Percentiles rank a stretch among this genome's conserved stretches.
These are phyloP conservation scores for Stenopsyche tienmushanensis DNA, from an alignment of 1,140 invertebrate species.

Conservation along the genomic window DNA sequence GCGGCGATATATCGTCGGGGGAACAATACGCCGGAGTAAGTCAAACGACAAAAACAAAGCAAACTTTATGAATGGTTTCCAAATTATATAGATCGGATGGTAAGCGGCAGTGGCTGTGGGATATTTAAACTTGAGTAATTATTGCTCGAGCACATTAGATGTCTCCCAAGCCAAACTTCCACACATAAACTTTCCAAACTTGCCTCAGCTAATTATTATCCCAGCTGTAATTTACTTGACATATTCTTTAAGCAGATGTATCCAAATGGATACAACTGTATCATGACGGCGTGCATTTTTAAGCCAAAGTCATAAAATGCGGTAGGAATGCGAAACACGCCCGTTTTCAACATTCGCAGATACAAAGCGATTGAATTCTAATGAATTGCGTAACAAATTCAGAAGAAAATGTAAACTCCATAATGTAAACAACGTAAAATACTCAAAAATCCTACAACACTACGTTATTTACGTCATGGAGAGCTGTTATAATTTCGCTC, in stretches of 20 bases:
- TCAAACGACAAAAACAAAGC: not conserved
- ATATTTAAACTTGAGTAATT: slow-evolving; percentile 26
- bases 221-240: slow-evolving; percentile 8
- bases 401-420: too few species aligned
- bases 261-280: not conserved
- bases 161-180: slow-evolving; percentile 1
- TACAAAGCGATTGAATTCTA: too few species aligned
- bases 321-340: too few species aligned
- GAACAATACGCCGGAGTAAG: not conserved
- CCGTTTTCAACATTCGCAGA: too few species aligned
- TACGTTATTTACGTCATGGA: not conserved
- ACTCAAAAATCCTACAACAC: not conserved
- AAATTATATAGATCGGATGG: not conserved
- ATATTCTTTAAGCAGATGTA: not conserved
- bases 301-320: too few species aligned
- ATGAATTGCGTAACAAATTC: too few species aligned
- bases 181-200: not conserved
- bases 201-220: slow-evolving; percentile 16
- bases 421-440: too few species aligned
- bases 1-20: not conserved
- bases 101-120: not conserved
- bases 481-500: too few species aligned
- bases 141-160: slow-evolving; percentile 9
- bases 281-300: not conserved
- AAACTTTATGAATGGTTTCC: not conserved